These are phyloP conservation scores for Noctilio leporinus DNA, from an alignment of 2,113 vertebrate species.

Conservation along the genomic window DNA sequence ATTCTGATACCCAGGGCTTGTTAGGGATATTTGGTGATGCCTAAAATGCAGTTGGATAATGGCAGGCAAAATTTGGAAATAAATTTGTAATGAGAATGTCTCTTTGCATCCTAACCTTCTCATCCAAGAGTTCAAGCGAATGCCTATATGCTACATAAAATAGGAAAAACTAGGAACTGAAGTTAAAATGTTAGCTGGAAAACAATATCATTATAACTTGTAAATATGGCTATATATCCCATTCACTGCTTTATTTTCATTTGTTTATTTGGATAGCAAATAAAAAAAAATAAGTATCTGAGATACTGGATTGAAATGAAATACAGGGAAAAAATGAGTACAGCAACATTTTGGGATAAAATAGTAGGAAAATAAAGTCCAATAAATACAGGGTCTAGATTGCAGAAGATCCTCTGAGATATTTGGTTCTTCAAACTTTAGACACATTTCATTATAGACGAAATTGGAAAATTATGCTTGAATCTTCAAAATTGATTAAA, in stretches of 20 bases:
- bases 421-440: not conserved
- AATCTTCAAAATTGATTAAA: not conserved
- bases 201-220: not conserved
- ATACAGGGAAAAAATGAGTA: not conserved
- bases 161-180: not conserved
- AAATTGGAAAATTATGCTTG: not conserved
- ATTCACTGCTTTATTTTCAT: not conserved
- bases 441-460: not conserved
- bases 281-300: not conserved
- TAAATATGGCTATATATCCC: not conserved
- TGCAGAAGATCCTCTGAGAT: not conserved
- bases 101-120: not conserved
- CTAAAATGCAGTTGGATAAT: not conserved
- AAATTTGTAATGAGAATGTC: not conserved
- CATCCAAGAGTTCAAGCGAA: not conserved
- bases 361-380: not conserved
- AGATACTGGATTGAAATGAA: not conserved
- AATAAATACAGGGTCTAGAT: not conserved
- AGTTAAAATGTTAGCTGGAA: not conserved
- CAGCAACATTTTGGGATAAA: not conserved
- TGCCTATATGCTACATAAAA: not conserved
- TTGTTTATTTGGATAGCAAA: not conserved
- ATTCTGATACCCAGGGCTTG: not conserved
- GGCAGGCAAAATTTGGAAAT: not conserved
- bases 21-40: not conserved